These are phyloP conservation scores for Tetramorium bicarinatum DNA, from an alignment of 2,888 invertebrate species.

Conservation along the genomic window DNA sequence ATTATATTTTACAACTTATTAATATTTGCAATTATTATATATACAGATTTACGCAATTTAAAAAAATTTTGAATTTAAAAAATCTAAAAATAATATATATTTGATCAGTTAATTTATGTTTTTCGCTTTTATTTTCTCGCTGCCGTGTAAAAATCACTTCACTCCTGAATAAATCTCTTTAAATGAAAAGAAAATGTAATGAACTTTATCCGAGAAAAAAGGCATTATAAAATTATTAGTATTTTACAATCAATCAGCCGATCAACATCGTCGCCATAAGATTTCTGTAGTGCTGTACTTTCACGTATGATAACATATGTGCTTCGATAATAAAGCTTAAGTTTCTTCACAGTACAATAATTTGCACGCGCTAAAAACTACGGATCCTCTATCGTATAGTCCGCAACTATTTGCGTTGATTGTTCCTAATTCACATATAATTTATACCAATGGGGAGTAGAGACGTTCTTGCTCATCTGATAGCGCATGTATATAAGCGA, in stretches of 20 bases:
- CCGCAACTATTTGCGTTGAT: conserved; percentile 66
- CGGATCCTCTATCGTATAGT: conserved; percentile 55
- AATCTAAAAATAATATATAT: too few relatives aligned
- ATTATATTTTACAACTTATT: too few relatives aligned
- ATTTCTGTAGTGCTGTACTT: conserved; percentile 41
- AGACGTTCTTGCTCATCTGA: conserved; percentile 63
- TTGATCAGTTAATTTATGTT: too few relatives aligned
- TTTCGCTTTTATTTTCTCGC: too few relatives aligned
- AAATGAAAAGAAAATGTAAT: not conserved
- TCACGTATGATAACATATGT: conserved; percentile 57
- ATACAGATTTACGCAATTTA: too few relatives aligned
- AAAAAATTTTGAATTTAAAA: too few relatives aligned
- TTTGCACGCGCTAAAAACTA: conserved; percentile 24
- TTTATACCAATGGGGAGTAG: conserved; percentile 64
- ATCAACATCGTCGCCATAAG: conserved; percentile 40
- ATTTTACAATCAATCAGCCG: conserved; percentile 65
- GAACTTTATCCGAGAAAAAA: not conserved
- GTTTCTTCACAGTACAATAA: conserved; percentile 46
- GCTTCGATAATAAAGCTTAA: conserved; percentile 54
- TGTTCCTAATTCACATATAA: conserved; percentile 82
- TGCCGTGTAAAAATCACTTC: too few relatives aligned
- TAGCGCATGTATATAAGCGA: conserved; percentile 63
- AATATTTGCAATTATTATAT: too few relatives aligned
- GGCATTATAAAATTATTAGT: conserved; percentile 51
- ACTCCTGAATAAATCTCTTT: not conserved